Evolutionary conservation across 2,113 vertebrate genomes (phyloP), one percentile per base, ranked within the genome.

Genomic region (Saimiri boliviensis): DNA sequence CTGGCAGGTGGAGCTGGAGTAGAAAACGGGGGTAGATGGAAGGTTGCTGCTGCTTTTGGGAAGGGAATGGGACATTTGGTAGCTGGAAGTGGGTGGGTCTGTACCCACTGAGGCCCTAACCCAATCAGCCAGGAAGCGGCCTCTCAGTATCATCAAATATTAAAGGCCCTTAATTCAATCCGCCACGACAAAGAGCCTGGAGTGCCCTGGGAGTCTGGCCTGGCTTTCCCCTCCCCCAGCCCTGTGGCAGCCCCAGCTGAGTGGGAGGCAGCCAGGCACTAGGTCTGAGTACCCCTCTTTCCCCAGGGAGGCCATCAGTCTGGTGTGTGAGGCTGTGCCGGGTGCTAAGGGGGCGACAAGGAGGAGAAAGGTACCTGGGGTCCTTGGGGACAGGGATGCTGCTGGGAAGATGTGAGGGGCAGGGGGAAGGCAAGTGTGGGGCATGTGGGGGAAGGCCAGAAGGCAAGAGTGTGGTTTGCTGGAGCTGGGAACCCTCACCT

Each of bases 311-410:
- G 99, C 99, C 20, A 99, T 99, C 90, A 99, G 99, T 92, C 99
- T 99, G 98, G 99, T 99, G 96, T 99, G 99, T 19, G 99, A 99
- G 96, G 99, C 99, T 0, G 99, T 99, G 96, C 99, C 99, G 0
- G 99, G 99, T 96, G 99, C 99, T 97, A 99, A 99, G 98, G 99
- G 99, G 98, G 99, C 99, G 0, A 98, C 99, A 63, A 98, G 99
- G 91, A 99, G 99, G 97, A 99, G 99, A 98, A 99, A 99, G 99
- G 99, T 99, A 97, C 47, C 20, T 45, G 98, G 98, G 98, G 88
- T 47, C 0, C 0, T 4, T 20, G 86, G 96, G 66, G 32, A 4
- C 21, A n/a, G 68, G 83, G 66, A 1, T 77, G 58, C 42, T 82
- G 93, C 68, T 4, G 81, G 70, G 49, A 47, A 47, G 56, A 8